Evolutionary conservation across 2,888 invertebrate species (phyloP).

Genomic region (Caradrina kadenii): DNA sequence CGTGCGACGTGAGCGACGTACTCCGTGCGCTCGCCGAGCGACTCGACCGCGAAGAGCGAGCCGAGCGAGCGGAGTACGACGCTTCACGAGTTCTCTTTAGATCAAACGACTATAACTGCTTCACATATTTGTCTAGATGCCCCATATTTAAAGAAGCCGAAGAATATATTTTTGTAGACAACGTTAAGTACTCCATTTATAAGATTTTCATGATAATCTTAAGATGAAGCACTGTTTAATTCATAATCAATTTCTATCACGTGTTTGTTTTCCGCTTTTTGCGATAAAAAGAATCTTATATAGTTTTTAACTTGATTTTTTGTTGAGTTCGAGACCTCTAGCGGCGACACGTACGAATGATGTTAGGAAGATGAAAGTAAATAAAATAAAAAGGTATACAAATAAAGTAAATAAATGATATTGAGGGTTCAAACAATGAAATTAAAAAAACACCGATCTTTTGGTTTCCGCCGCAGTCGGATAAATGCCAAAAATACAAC

Average conservation of each 20-base stretch:
- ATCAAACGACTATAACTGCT: conserved; percentile 38
- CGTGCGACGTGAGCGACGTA: conserved; percentile 3
- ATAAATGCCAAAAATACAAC: neutral
- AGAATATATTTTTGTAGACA: conserved; percentile 57
- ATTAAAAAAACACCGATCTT: too few species aligned
- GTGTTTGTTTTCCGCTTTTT: conserved; percentile 46
- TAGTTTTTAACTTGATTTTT: conserved; percentile 52
- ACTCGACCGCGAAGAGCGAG: neutral
- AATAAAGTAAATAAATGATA: neutral
- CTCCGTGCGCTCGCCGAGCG: conserved; percentile 7
- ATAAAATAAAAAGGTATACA: neutral
- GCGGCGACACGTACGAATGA: conserved; percentile 23
- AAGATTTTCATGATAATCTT: conserved; percentile 24
- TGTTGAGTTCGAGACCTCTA: conserved; percentile 35
- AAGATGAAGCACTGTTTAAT: conserved; percentile 33
- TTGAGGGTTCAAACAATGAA: neutral
- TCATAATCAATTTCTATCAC: conserved; percentile 48
- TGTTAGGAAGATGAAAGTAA: neutral
- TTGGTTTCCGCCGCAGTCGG: too few species aligned
- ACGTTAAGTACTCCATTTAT: conserved; percentile 35
- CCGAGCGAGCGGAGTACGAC: conserved; percentile 20
- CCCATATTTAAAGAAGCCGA: conserved; percentile 41
- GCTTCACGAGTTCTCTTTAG: conserved; percentile 11
- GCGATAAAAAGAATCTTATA: conserved; percentile 46
- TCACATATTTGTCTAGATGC: conserved; percentile 45